Conservation (phyloP, 2,113 vertebrate genomes). For the Trogon melanurus region DNA sequence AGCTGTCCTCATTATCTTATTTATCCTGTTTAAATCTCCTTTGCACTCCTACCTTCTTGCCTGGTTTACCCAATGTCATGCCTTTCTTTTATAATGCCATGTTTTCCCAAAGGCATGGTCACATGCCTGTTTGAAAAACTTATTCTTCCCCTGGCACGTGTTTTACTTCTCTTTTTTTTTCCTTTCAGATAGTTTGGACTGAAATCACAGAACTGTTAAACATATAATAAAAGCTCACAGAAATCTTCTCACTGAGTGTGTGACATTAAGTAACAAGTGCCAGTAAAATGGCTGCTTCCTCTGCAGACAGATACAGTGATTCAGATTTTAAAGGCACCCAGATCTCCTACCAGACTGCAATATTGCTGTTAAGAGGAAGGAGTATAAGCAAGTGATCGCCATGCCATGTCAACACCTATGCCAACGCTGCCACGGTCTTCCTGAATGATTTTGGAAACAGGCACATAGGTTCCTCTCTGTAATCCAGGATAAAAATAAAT, state of each 20-base stretch:
- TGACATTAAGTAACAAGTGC: neutral
- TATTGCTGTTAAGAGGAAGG: neutral
- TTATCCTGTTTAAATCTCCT: slow-evolving; percentile 42
- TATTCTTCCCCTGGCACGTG: neutral
- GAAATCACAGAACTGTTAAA: neutral
- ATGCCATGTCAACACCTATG: neutral
- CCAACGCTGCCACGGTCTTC: neutral
- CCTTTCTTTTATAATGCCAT: neutral
- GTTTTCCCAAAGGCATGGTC: neutral
- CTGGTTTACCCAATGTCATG: slow-evolving; percentile 14
- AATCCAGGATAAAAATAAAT: neutral
- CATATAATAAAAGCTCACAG: neutral
- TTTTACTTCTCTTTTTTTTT: neutral
- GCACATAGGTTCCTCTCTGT: neutral
- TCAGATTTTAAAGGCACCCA: neutral
- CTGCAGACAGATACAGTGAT: neutral
- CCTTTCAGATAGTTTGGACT: neutral
- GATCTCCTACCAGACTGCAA: neutral
- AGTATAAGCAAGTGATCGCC: neutral
- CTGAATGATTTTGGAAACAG: neutral
- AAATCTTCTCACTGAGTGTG: neutral
- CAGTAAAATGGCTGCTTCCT: slow-evolving; percentile 37
- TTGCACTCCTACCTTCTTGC: slow-evolving; percentile 27
- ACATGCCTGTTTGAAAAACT: neutral
- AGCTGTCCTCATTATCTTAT: slow-evolving; percentile 60